Evolutionary conservation across 2,113 vertebrate genomes (phyloP), one percentile per base, ranked within the genome.

Genomic region (Barbus barbus): DNA sequence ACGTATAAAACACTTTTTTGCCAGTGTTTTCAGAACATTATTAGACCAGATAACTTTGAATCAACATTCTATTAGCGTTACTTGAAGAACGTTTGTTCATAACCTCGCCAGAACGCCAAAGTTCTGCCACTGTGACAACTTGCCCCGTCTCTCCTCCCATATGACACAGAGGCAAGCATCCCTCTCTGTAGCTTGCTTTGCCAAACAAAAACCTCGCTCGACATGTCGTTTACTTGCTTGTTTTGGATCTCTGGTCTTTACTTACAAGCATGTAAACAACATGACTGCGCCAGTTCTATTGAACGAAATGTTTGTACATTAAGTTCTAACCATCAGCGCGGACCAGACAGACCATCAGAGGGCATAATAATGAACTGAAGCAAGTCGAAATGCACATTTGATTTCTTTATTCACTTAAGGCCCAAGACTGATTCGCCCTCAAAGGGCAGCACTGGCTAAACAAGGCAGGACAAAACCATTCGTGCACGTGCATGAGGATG

Each of bases 101-200:
- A n/a, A n/a, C n/a, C 0, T 38, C 6, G 36, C 6, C 36, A 38
- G 36, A 38, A 41, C 41, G 41, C 8, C 18, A 38, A 53, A 53
- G 51, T 53, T 53, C 51, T 53, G 67, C 33, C 36, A n/a, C 5
- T 71, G 67, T 72, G 69, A 72, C 33, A 72, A 72, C 69, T 44
- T 72, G 12, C 65, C 65, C 31, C 65, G 31, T 36, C 22, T 44
- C 20, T 48, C 36, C 22, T 1, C n/a, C n/a, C n/a, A 24, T 14
- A 14, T 13, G 44, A 3, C 12, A 46, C 44, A 1, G 56, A 78
- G 22, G 20, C 11, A 14, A 77, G 75, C 75, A 16, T 58, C 46
- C 5, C 26, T 5, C 18, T 4, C 11, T 14, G 28, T 58, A 13
- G 18, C 1, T 6, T 14, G 36, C 33, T 22, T 12, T 28, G 16